Base-by-base conservation (phyloP, 53 echinoderm and acorn worm species). In the Hippasteria phrygiana region DNA sequence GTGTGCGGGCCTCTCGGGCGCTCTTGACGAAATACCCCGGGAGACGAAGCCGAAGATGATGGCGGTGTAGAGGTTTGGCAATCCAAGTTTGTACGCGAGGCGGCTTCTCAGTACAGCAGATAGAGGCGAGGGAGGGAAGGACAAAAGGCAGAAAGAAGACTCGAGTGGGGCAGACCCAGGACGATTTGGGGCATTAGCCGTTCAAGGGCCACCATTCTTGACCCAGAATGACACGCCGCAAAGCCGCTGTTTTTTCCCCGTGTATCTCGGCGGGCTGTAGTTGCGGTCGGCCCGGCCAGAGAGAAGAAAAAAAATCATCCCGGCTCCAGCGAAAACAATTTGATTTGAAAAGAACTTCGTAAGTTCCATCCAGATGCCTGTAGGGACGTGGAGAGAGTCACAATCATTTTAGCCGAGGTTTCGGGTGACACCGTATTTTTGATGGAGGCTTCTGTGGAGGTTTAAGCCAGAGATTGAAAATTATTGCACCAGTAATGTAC, bases 111-210 rank as follows among this genome's bases (percentile, higher is more conserved):
- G 79, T 62, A 24, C 59, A 62, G 79, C 37, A 83, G 22, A 29
- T 29, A 20, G 28, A 41, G 73, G 43, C 22, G 73, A 42, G 43
- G 50, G 24, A 11, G 11, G 74, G 9, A 47, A 74, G 31, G 53
- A 85, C 85, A 75, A 85, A 85, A 85, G 85, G 36, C 34, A 18
- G 35, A 35, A 50, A 85, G 85, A 85, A n/a, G 75, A 27, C 70
- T 85, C 64, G 85, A 85, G 85, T 85, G 85, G 85, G 32, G n/a
- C 85, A 50, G 85, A 50, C 85, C 85, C 70, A 53, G 85, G 48
- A 69, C 85, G 85, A 85, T 85, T 85, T 85, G 85, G 85, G 70
- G 85, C 85, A 85, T 85, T 85, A 85, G 85, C 85, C 85, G 85
- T 64, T 85, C 85, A 43, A 85, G 85, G 36, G 53, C 50, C 26